Evolutionary conservation across 2,797 vertebrate species (phyloP).

Genomic region (Champsocephalus gunnari): DNA sequence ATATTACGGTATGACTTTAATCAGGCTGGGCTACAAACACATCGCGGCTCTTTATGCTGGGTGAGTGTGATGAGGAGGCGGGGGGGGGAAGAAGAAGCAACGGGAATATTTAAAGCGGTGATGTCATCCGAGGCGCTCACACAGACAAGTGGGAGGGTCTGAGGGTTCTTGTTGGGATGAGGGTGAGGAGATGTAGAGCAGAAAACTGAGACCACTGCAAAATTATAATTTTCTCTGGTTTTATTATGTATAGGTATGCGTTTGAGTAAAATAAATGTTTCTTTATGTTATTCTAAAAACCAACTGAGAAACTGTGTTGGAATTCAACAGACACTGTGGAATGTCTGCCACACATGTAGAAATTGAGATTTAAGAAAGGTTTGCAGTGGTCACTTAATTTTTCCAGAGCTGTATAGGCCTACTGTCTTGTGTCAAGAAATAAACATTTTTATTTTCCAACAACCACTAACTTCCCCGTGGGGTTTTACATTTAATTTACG

Average conservation of each 20-base stretch:
- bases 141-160: constrained; percentile 62
- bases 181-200: background rate
- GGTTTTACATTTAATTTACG: too few species aligned
- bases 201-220: too few species aligned
- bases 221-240: too few species aligned
- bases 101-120: constrained; percentile 72
- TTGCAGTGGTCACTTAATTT: background rate
- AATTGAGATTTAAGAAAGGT: too few species aligned
- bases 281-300: too few species aligned
- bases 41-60: constrained; percentile 33
- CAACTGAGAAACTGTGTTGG: too few species aligned
- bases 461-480: too few species aligned
- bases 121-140: constrained; percentile 64
- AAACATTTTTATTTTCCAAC: accelerated
- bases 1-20: background rate
- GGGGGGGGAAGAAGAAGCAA: constrained; percentile 66
- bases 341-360: too few species aligned
- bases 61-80: constrained; percentile 42
- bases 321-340: too few species aligned
- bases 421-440: background rate
- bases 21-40: constrained; percentile 47
- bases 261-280: too few species aligned
- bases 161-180: constrained; percentile 15
- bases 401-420: too few species aligned
- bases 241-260: too few species aligned